Percentiles rank a stretch among this genome's conserved stretches.
phyloP scores from a whole-genome alignment of 1,140 invertebrate species.

The Mesaphorura yosii region DNA sequence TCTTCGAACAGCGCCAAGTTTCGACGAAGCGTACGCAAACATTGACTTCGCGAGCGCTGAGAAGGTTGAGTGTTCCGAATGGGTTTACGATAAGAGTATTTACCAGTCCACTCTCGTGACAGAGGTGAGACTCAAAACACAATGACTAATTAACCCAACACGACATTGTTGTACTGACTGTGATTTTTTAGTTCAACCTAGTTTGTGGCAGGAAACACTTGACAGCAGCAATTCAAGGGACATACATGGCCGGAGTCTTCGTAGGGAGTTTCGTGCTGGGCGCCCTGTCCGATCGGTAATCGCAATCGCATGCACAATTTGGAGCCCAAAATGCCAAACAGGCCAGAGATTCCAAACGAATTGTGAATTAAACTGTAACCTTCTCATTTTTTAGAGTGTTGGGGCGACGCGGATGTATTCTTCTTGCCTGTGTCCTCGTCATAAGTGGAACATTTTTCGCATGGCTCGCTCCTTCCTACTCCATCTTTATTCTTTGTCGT shows the following conservation, averaged over 20 bases:
- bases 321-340: neutral
- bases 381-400: conserved; percentile 6
- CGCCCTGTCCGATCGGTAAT: conserved; percentile 26
- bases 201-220: conserved; percentile 26
- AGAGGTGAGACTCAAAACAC: conserved; percentile 2
- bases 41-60: neutral
- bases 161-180: neutral
- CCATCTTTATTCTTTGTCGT: conserved; percentile 50
- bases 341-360: too few relatives aligned
- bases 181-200: conserved; percentile 27
- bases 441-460: conserved; percentile 34
- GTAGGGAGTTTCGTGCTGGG: conserved; percentile 22
- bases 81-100: conserved; percentile 12
- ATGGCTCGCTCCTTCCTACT: conserved; percentile 50
- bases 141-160: neutral
- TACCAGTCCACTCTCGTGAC: conserved; percentile 4
- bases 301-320: neutral
- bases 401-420: conserved; percentile 15
- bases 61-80: conserved; percentile 3
- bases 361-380: too few relatives aligned
- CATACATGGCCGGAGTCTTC: conserved; percentile 27
- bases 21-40: conserved; percentile 8
- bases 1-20: neutral
- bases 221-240: conserved; percentile 21
- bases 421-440: conserved; percentile 5